Base-by-base conservation (phyloP, 1,140 invertebrate genomes). In the Solenopsis fugax region DNA sequence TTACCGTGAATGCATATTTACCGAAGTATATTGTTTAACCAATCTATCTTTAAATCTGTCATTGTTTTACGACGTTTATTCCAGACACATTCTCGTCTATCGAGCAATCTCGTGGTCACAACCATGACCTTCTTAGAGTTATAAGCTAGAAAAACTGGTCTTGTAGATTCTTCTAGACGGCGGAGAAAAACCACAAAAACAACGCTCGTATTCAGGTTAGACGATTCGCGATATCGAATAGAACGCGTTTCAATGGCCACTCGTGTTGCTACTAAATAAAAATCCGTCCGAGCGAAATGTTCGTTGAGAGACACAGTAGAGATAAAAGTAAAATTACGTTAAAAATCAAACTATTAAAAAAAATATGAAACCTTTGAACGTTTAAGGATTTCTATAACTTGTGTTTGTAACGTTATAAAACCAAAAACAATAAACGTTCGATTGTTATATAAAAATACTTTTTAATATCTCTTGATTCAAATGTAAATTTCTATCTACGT, bases 71-170 rank as follows among this genome's bases (percentile, higher is more conserved):
- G n/a, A n/a, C n/a, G n/a, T n/a, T n/a, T n/a, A n/a, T n/a, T n/a
- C n/a, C n/a, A n/a, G n/a, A n/a, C n/a, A n/a, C n/a, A n/a, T n/a
- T n/a, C n/a, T n/a, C n/a, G n/a, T n/a, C n/a, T n/a, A n/a, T n/a
- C n/a, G n/a, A n/a, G n/a, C n/a, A n/a, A n/a, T n/a, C n/a, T n/a
- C n/a, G n/a, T n/a, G n/a, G n/a, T n/a, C n/a, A 91, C 85, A 86
- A 88, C 67, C 65, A 85, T 87, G 86, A 77, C 84, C n/a, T n/a
- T n/a, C 87, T 85, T 64, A 80, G 80, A 77, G 67, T 82, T 77
- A 84, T 88, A 88, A 91, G 85, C 89, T 91, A 90, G 90, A 64
- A 89, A 60, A 84, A 81, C 84, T 88, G 87, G 87, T 88, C 81
- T 88, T 85, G 84, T 65, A 21, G 67, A 48, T 48, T 87, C 76